These are phyloP conservation scores for Tinamus major DNA, from an alignment of 2,797 vertebrate genomes.

Conservation along the genomic window DNA sequence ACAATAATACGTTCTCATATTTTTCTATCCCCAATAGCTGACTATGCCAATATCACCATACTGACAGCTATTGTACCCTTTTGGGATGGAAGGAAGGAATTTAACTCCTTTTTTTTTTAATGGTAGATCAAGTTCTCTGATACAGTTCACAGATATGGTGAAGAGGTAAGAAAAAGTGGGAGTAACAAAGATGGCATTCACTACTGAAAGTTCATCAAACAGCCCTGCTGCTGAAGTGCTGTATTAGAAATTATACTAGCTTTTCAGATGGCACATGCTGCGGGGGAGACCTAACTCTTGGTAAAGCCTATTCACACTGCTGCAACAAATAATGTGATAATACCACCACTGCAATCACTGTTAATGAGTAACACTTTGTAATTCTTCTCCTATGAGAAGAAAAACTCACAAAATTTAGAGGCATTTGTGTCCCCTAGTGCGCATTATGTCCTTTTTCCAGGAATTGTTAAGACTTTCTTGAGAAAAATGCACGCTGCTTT, in stretches of 20 bases:
- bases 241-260: neutral
- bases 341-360: neutral
- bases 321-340: neutral
- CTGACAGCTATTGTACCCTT: neutral
- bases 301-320: neutral
- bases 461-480: slow-evolving; percentile 45
- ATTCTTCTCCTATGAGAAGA: neutral
- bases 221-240: neutral
- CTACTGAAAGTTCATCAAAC: neutral
- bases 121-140: neutral
- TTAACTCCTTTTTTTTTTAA: neutral
- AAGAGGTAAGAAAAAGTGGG: neutral
- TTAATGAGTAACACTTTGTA: neutral
- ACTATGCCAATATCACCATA: neutral
- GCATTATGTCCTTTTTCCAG: neutral
- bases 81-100: neutral
- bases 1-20: neutral
- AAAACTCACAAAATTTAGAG: neutral
- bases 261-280: neutral
- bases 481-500: neutral
- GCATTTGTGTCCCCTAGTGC: neutral
- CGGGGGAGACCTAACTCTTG: neutral
- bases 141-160: neutral
- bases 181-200: neutral
- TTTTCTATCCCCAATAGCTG: neutral